Evolutionary conservation across 2,797 vertebrate species (phyloP).

Genomic region (Eleutherodactylus coqui): DNA sequence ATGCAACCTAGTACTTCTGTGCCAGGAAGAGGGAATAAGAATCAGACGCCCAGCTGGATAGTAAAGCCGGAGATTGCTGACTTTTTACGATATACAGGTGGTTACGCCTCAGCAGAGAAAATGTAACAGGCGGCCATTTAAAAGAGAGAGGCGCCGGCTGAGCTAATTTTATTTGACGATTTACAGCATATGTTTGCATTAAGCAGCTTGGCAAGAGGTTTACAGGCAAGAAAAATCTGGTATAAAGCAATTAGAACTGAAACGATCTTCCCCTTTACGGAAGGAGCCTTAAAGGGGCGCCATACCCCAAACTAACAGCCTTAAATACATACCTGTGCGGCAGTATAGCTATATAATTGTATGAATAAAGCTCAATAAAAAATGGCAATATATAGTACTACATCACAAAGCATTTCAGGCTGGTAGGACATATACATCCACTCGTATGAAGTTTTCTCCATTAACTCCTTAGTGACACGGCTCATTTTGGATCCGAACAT

Average conservation of each 20-base stretch:
- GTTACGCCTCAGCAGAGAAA: background rate
- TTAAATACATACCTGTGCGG: background rate
- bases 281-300: background rate
- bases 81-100: conserved; percentile 8
- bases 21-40: background rate
- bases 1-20: background rate
- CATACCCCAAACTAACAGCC: background rate
- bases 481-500: no score
- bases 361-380: no score
- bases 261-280: background rate
- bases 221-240: background rate
- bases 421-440: no score
- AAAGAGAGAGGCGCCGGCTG: background rate
- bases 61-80: background rate
- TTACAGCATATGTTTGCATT: background rate
- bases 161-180: conserved; percentile 38
- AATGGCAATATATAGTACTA: no score
- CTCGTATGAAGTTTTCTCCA: no score
- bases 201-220: conserved; percentile 10
- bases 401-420: no score
- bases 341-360: background rate
- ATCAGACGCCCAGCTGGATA: background rate
- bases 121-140: background rate
- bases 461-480: no score
- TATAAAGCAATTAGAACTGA: background rate